Conservation (phyloP, 2,888 invertebrate genomes). For the Phanerotoma sp. region DNA sequence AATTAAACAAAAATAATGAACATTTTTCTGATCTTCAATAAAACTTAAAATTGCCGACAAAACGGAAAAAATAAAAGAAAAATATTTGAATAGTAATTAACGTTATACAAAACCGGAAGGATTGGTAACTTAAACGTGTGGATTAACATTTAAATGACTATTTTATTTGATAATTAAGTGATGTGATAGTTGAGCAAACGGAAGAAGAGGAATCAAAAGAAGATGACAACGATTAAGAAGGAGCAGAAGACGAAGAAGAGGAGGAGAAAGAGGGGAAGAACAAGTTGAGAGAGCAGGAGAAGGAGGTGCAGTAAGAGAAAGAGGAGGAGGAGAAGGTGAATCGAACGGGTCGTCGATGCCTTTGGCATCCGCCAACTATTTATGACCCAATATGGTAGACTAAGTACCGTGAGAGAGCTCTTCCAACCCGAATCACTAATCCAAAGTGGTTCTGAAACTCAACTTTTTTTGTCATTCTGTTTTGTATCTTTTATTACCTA, state of each 20-base stretch:
- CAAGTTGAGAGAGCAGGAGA: conserved; percentile 8
- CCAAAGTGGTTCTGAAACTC: conserved; percentile 32
- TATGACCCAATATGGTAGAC: conserved; percentile 42
- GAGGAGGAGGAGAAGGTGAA: conserved; percentile 20
- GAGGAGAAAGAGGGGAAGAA: conserved; percentile 25
- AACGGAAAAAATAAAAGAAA: no score
- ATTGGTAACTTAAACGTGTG: conserved; percentile 17
- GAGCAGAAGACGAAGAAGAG: conserved; percentile 34
- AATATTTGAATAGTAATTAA: conserved; percentile 2
- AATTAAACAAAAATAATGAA: no score
- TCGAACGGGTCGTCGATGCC: conserved; percentile 38
- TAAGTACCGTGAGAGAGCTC: conserved; percentile 47
- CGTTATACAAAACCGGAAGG: conserved; percentile 27
- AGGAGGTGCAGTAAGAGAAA: no score
- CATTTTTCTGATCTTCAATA: no score
- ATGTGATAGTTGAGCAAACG: conserved; percentile 15
- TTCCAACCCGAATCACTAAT: conserved; percentile 39
- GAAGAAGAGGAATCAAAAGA: conserved; percentile 11
- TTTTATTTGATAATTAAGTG: conserved; percentile 43
- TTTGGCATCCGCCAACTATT: conserved; percentile 46
- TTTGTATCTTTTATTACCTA: no score
- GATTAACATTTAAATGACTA: conserved; percentile 50
- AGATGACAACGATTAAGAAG: conserved; percentile 24
- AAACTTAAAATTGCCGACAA: no score
- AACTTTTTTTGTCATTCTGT: conserved; percentile 21